Conservation (phyloP, 2,113 vertebrate genomes). For the Pseudopodoces humilis region DNA sequence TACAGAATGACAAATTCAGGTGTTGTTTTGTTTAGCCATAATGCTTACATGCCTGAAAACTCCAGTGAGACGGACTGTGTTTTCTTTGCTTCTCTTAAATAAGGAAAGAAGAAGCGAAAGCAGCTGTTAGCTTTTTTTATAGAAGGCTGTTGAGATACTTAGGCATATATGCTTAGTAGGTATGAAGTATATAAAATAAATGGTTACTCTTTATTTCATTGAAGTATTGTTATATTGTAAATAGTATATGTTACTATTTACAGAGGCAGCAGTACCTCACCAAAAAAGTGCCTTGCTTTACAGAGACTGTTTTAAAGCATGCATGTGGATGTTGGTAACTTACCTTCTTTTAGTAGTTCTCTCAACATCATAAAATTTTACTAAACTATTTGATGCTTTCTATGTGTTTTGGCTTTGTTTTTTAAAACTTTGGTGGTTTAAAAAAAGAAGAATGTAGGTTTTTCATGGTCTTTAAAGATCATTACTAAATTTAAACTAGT, state of each 20-base stretch:
- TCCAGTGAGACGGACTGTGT: background rate
- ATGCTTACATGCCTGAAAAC: background rate
- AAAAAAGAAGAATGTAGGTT: background rate
- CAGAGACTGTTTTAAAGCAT: background rate
- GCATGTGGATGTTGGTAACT: background rate
- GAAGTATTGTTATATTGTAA: too few species aligned
- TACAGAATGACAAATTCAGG: background rate
- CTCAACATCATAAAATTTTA: background rate
- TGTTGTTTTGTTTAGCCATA: background rate
- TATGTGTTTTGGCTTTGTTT: background rate
- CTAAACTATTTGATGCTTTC: background rate
- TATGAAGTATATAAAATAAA: background rate
- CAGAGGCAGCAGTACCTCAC: background rate
- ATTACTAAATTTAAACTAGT: background rate
- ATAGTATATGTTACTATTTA: background rate
- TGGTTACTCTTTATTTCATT: background rate
- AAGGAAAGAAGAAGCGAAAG: background rate
- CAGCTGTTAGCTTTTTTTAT: background rate
- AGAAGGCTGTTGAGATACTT: background rate
- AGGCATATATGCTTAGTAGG: background rate
- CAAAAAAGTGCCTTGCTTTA: background rate
- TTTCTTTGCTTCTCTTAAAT: background rate
- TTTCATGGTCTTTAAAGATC: background rate
- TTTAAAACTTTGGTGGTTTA: background rate
- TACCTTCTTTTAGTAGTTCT: background rate